Percentiles rank a stretch among this genome's conserved stretches.
phyloP scores from a whole-genome alignment of 2,113 vertebrate genomes.

The Rallus limicola region DNA sequence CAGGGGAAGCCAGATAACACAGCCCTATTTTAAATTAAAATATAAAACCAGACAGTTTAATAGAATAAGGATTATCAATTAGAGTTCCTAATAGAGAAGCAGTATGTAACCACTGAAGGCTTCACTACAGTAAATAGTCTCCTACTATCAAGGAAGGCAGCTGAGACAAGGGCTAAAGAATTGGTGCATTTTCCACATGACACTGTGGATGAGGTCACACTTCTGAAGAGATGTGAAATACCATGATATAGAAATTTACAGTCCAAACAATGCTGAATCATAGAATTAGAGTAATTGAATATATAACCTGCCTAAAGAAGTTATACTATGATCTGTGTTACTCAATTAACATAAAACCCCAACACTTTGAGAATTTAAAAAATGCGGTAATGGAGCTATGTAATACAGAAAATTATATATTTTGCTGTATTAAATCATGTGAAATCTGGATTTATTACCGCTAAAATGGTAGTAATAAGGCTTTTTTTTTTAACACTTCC shows the following conservation, averaged over 20 bases:
- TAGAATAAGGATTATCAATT: neutral
- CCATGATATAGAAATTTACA: neutral
- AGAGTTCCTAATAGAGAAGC: neutral
- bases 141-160: neutral
- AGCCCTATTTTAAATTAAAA: neutral
- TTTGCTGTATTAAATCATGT: neutral
- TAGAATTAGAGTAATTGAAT: neutral
- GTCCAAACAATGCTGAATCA: neutral
- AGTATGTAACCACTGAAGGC: neutral
- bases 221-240: neutral
- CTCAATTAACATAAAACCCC: neutral
- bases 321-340: neutral
- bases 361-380: neutral
- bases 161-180: neutral
- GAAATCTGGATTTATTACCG: neutral
- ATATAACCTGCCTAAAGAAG: neutral
- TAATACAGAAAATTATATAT: neutral
- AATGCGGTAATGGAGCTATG: neutral
- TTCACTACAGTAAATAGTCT: neutral
- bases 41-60: neutral
- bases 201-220: rapidly evolving
- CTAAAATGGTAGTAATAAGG: neutral
- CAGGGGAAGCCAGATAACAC: neutral
- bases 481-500: neutral
- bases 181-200: rapidly evolving